Base-by-base conservation (phyloP, 2,888 invertebrate species). In the Chydorus sphaericus region DNA sequence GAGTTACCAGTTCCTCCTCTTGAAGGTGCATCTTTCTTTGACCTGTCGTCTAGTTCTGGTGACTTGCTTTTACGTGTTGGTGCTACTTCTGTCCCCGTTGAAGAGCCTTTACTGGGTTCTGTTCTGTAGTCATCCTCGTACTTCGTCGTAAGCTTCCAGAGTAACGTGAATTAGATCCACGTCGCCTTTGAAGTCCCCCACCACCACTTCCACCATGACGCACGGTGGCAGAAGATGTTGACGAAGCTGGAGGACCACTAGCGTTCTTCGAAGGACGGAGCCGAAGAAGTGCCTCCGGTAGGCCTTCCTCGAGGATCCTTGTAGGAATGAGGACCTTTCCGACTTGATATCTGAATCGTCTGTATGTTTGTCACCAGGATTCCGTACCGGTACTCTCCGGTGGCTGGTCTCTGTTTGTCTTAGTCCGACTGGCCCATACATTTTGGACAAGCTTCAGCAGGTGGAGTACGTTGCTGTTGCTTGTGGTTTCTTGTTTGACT, bases 371-470 rank as follows among this genome's bases (percentile, higher is more conserved):
- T n/a, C n/a, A n/a, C n/a, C 8, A 5, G 4, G 23, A 3, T 5
- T 44, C 44, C 3, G 20, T 31, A 16, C 33, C 31, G 18, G 51
- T 3, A n/a, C 23, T 4, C 10, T 44, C 44, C 1, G 44, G 44
- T 26, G 18, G 37, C 38, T 26, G 23, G 28, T 37, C 36, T 26
- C 48, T 23, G n/a, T 20, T 33, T 38, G n/a, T n/a, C 18, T 55
- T 55, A 4, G 49, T 49, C 10, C 55, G 33, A 10, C 33, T 36
- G n/a, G 48, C 48, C 55, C 55, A 55, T 4, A 55, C 31, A 30
- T 55, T 55, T 26, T 49, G 48, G 14, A 33, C 36, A 18, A n/a
- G 48, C n/a, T 2, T 55, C 48, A 20, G n/a, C n/a, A n/a, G 48
- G n/a, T n/a, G 48, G 4, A 18, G 39, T 11, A 20, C 55, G 39